phyloP scores from a whole-genome alignment of 1,140 invertebrate species.

The Megalopta genalis region DNA sequence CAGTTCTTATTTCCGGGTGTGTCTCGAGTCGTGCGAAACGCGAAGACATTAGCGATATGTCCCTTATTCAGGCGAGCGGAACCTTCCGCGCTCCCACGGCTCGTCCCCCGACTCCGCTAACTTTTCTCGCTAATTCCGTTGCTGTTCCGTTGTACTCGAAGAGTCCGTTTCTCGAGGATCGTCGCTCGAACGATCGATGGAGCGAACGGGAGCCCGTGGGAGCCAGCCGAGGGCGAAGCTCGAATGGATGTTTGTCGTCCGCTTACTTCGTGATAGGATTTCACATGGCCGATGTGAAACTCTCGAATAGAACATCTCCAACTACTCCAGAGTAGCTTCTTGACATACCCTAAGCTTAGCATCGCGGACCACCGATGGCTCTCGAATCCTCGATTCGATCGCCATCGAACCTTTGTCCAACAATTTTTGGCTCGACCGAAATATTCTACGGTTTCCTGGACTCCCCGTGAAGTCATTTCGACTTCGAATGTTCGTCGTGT shows the following conservation, averaged over 20 bases:
- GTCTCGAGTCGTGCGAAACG: constrained; percentile 24
- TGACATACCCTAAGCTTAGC: constrained; percentile 35
- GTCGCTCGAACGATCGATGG: neutral
- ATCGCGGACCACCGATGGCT: neutral
- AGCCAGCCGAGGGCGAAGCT: constrained; percentile 51
- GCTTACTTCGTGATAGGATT: constrained; percentile 70
- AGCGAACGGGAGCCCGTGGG: neutral
- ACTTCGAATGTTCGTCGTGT: too few relatives aligned
- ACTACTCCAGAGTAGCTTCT: constrained; percentile 26
- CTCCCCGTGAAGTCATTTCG: too few relatives aligned
- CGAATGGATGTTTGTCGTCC: constrained; percentile 72
- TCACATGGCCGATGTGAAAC: constrained; percentile 51
- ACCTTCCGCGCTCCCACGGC: constrained; percentile 15
- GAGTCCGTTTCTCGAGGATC: neutral
- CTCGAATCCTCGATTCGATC: too few relatives aligned
- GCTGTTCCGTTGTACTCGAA: too few relatives aligned
- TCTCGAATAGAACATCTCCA: constrained; percentile 50
- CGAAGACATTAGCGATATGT: constrained; percentile 25
- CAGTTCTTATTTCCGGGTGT: neutral
- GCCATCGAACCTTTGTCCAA: too few relatives aligned
- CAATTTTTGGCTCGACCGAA: too few relatives aligned
- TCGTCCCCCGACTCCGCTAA: neutral
- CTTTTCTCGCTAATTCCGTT: neutral
- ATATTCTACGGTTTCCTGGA: too few relatives aligned
- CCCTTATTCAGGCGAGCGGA: constrained; percentile 12